Evolutionary conservation across 2,113 vertebrate genomes (phyloP), one percentile per base, ranked within the genome.

Genomic region (Origma solitaria): DNA sequence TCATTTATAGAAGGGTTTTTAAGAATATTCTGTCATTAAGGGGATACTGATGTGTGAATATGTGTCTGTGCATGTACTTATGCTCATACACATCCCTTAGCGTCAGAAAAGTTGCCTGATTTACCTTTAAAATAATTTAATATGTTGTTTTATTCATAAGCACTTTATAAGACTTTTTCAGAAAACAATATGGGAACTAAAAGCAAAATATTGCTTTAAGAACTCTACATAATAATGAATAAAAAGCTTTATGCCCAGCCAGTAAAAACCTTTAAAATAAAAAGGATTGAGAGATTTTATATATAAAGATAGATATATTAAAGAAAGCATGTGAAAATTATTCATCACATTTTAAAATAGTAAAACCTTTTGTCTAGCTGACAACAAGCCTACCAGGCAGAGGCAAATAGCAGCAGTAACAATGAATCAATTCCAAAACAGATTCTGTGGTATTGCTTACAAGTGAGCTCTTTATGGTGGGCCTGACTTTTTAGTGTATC

Each of bases 301-400:
- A 54, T 30, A 23, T 24, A 40, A 40, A 62, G 27, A 30, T 12
- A 51, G 13, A 69, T 50, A 57, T 30, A 44, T 68, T 71, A 89
- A 72, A 82, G 35, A 86, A 50, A 76, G 64, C 69, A 31, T 61
- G 47, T 40, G 86, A 68, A 85, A 95, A 80, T 66, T 91, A 96
- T 91, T 90, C 82, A 88, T 44, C 0, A 5, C 31, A 61, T 81
- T 85, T 94, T 79, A 91, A 95, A 88, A 68, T 1, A 83, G 78
- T 49, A 93, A 94, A 93, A 38, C 37, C 97, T 98, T 98, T 98
- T 98, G 97, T 97, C 96, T 97, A 96, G 97, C 94, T 98, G 98
- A 98, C 97, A 97, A 98, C 95, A 98, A 98, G 97, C 97, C 50
- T 8, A 89, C 65, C 73, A 93, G 56, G 76, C 30, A 77, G 76